A percentile compares a stretch with the other conserved stretches of the same genome.
Conservation (phyloP, 1,140 invertebrate genomes). For the Dufourea novaeangliae region DNA sequence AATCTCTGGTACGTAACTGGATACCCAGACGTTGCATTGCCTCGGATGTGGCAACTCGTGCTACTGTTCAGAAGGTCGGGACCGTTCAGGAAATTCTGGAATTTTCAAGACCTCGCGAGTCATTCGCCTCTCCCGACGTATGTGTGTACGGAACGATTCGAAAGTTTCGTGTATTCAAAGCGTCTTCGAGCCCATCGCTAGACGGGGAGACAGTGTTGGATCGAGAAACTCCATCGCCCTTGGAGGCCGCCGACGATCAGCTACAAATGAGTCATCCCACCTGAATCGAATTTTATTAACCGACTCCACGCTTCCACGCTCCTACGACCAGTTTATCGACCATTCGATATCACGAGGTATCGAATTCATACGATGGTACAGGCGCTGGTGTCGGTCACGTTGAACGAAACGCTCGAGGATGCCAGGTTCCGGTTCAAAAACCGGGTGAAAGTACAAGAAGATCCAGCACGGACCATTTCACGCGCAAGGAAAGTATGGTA, state of each 20-base stretch:
- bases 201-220: constrained; percentile 54
- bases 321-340: not conserved
- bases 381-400: not conserved
- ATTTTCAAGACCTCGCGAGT: no score
- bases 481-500: constrained; percentile 21
- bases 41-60: not conserved
- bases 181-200: constrained; percentile 17
- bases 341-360: not conserved
- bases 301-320: not conserved
- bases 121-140: not conserved
- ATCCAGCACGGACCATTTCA: constrained; percentile 12
- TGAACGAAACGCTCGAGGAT: constrained; percentile 7
- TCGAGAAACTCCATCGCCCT: constrained; percentile 57
- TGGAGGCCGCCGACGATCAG: constrained; percentile 29
- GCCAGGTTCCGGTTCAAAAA: constrained; percentile 21
- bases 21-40: not conserved
- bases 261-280: constrained; percentile 42
- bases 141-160: not conserved
- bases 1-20: not conserved
- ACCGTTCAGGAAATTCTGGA: not conserved
- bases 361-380: not conserved
- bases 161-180: not conserved
- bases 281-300: constrained; percentile 43
- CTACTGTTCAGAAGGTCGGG: not conserved
- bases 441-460: constrained; percentile 25